Base-by-base conservation (phyloP, 2,888 invertebrate genomes). In the Leptogaster cylindrica region DNA sequence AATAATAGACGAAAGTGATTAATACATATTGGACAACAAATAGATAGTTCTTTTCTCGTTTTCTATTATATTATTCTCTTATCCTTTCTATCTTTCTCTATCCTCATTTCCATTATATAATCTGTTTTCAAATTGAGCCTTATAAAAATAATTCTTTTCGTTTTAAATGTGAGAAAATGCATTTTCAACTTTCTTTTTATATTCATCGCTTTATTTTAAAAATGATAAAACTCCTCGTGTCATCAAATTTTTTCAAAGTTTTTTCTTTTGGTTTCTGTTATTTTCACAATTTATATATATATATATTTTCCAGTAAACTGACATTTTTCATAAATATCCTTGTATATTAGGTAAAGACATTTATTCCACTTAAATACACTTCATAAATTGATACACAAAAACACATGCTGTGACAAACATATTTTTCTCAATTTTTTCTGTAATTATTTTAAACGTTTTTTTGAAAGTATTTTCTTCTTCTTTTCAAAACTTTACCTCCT, bases 21-120 rank as follows among this genome's bases (percentile, higher is more conserved):
- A 36, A n/a, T 55, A 55, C n/a, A 55, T 55, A 55, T 10, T 55
- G 55, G 33, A 55, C 33, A 55, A 33, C 55, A 55, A 14, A 20
- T 33, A 55, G 51, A 28, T 28, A 51, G 31, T 12, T 7, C 23
- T 12, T 48, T 48, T 48, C 8, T 6, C 25, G 20, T 48, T 1
- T 48, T 20, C 23, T 16, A 1, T 28, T n/a, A 23, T 23, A 23
- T 8, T 18, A 23, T 12, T 55, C 16, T n/a, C 36, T 20, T 12
- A 27, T 28, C 33, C 52, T 20, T 52, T 27, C 27, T 27, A 25
- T 27, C 50, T 12, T 28, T 28, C 16, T 50, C 12, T 25, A 3
- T 27, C 14, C 16, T 50, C 23, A 7, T 27, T 28, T 12, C 27
- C 14, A 50, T 14, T 12, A 50, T 8, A 31, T 31, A 8, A 8